Conservation (phyloP, 2,113 vertebrate genomes). For the Corythornis cristatus region DNA sequence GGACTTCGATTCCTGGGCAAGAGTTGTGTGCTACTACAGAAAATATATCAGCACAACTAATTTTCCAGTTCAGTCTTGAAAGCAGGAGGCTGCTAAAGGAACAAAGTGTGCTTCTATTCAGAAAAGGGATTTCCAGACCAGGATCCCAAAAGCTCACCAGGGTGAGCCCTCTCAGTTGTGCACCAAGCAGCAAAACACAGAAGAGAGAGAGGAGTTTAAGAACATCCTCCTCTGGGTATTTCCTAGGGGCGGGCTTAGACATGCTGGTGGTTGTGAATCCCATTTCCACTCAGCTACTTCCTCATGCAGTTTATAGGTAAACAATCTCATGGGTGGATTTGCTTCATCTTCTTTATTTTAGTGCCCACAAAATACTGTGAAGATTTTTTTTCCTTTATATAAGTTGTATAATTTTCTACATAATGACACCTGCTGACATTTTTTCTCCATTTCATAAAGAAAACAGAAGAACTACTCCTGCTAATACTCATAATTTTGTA, state of each 20-base stretch:
- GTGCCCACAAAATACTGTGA: neutral
- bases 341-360: neutral
- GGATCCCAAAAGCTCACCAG: neutral
- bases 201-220: neutral
- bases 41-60: neutral
- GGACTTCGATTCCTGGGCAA: neutral
- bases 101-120: neutral
- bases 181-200: neutral
- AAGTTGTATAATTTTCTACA: neutral
- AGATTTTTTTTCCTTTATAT: neutral
- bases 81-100: neutral
- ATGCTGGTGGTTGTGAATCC: neutral
- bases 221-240: neutral
- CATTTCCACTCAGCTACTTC: neutral
- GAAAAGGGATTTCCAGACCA: neutral
- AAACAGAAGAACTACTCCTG: neutral
- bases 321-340: neutral
- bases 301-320: neutral
- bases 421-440: neutral
- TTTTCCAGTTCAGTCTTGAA: neutral
- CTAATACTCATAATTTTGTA: conserved; percentile 12
- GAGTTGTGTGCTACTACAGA: neutral
- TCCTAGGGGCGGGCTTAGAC: neutral
- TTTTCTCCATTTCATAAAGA: conserved; percentile 31
- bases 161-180: neutral